Percentiles rank a stretch among this genome's conserved stretches.
Conservation (phyloP, 2,888 invertebrate species). For the Crossocerus cetratus region DNA sequence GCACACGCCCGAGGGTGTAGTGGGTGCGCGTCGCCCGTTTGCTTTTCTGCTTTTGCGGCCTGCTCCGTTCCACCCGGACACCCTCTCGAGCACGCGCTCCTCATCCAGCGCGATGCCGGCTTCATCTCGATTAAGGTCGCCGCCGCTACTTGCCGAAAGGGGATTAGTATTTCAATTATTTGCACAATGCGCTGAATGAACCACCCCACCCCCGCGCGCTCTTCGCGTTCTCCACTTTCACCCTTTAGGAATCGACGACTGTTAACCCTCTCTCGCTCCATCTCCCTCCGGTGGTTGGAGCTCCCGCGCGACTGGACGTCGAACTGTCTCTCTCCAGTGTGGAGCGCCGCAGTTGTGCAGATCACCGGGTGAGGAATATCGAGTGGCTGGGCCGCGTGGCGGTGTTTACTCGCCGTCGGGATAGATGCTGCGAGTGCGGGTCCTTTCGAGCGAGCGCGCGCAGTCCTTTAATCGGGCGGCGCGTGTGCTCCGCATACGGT, state of each 20-base stretch:
- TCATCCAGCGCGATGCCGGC: slow-evolving; percentile 27
- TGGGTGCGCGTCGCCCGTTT: slow-evolving; percentile 62
- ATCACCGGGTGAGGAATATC: slow-evolving; percentile 54
- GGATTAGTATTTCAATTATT: slow-evolving; percentile 77
- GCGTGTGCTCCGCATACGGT: slow-evolving; percentile 38
- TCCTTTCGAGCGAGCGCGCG: slow-evolving; percentile 30
- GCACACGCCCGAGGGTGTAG: slow-evolving; percentile 37
- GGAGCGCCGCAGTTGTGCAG: slow-evolving; percentile 21
- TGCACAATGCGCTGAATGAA: slow-evolving; percentile 65
- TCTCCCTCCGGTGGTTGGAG: not conserved
- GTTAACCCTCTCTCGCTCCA: not conserved
- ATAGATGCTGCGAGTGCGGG: slow-evolving; percentile 17
- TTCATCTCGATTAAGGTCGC: slow-evolving; percentile 43
- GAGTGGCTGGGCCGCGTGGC: slow-evolving; percentile 72
- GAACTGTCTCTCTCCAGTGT: slow-evolving; percentile 11
- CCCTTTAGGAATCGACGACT: not conserved
- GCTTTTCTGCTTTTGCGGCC: slow-evolving; percentile 60
- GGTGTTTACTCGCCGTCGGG: slow-evolving; percentile 65
- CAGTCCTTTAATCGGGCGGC: slow-evolving; percentile 20
- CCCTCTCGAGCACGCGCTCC: slow-evolving; percentile 60
- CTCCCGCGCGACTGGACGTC: not conserved
- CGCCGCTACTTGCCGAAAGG: slow-evolving; percentile 48
- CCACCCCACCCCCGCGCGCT: slow-evolving; percentile 8
- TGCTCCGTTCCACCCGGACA: slow-evolving; percentile 66
- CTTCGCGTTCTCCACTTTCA: not conserved